A percentile compares a stretch with the other conserved stretches of the same genome.
Conservation (phyloP, 2,888 invertebrate genomes). For the Deilephila elpenor region DNA sequence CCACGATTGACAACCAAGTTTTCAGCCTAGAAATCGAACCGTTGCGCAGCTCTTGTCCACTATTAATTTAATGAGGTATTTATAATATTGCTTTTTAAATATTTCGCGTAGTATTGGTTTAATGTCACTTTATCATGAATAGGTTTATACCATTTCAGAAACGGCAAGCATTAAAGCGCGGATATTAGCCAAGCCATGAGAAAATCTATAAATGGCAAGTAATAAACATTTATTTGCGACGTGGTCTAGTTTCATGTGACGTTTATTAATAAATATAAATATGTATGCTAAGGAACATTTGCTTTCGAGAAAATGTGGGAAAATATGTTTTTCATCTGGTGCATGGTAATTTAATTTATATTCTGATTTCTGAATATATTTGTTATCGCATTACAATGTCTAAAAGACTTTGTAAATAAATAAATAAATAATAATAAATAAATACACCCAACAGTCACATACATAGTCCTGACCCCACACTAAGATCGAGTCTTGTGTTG, state of each 20-base stretch:
- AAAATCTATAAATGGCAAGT: slow-evolving; percentile 3
- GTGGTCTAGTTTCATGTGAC: slow-evolving; percentile 16
- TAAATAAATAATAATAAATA: too few relatives aligned
- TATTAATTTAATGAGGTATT: too few relatives aligned
- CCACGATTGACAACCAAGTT: too few relatives aligned
- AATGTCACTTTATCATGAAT: not conserved
- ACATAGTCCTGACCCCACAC: too few relatives aligned
- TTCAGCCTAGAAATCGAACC: too few relatives aligned
- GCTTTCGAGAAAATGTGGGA: not conserved
- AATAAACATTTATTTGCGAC: slow-evolving; percentile 19
- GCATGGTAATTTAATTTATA: not conserved
- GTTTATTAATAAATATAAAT: not conserved
- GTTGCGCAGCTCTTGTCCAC: too few relatives aligned
- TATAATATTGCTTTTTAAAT: not conserved
- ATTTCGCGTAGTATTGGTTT: not conserved
- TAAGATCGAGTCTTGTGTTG: too few relatives aligned
- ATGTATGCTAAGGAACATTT: not conserved
- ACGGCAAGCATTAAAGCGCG: not conserved
- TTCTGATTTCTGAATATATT: too few relatives aligned
- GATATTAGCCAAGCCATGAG: slow-evolving; percentile 9
- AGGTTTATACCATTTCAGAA: not conserved
- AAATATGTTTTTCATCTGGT: not conserved
- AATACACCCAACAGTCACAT: too few relatives aligned
- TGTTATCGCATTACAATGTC: too few relatives aligned
- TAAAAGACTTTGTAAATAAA: too few relatives aligned